Conservation (phyloP, 1,140 invertebrate species). For the Pseudomyrmex sp. region DNA sequence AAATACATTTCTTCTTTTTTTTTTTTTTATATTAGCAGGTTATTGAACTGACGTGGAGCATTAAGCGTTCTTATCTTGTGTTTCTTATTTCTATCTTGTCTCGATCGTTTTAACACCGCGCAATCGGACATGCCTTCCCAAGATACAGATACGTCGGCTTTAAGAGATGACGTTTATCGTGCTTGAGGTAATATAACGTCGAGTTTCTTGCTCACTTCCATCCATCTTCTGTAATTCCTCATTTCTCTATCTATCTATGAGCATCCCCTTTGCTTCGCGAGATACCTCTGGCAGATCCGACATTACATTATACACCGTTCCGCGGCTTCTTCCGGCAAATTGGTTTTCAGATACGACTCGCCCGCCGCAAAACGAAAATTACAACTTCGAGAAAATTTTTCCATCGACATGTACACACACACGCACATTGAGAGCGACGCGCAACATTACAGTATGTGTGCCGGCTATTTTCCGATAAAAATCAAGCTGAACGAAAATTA, state of each 20-base stretch:
- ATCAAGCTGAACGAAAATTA: not conserved
- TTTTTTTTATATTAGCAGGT: not conserved
- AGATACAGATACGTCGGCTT: conserved; percentile 54
- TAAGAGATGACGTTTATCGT: conserved; percentile 60
- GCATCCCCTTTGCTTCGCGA: conserved; percentile 45
- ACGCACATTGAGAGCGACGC: not conserved
- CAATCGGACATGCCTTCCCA: conserved; percentile 17
- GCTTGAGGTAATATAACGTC: conserved; percentile 60
- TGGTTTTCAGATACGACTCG: conserved; percentile 33
- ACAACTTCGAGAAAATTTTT: not conserved
- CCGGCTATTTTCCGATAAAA: not conserved
- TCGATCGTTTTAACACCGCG: conserved; percentile 37
- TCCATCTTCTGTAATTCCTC: conserved; percentile 60
- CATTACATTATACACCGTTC: conserved; percentile 53
- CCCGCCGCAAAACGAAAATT: not conserved
- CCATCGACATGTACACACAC: not conserved
- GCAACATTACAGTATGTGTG: not conserved
- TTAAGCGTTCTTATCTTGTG: not conserved
- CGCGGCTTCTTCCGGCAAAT: conserved; percentile 48
- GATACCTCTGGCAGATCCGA: conserved; percentile 48
- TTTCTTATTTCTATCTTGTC: not conserved
- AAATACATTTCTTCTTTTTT: not conserved
- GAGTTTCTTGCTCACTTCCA: conserved; percentile 60
- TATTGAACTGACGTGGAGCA: not conserved
- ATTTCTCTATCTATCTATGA: conserved; percentile 60